Percentiles rank a stretch among this genome's conserved stretches.
phyloP scores from a whole-genome alignment of 2,797 vertebrate genomes.

The Cygnus olor region DNA sequence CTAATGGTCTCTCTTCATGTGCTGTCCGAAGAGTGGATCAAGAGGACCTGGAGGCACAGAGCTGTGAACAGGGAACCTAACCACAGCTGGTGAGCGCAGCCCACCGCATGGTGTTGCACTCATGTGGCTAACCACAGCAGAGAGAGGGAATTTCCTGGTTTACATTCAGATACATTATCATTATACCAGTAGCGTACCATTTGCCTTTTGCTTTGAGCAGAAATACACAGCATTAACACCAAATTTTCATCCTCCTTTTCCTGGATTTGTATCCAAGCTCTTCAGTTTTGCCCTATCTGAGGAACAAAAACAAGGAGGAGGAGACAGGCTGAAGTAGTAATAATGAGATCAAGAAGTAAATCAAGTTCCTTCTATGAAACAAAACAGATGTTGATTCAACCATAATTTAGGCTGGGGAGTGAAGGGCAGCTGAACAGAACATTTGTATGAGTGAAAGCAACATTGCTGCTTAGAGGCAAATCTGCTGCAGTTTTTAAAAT shows the following conservation, averaged over 20 bases:
- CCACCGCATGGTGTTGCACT: neutral
- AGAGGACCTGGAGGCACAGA: neutral
- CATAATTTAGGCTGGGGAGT: neutral
- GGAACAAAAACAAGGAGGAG: neutral
- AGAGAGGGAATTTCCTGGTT: neutral
- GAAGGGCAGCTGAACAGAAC: neutral
- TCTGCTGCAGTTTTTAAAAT: conserved; percentile 8
- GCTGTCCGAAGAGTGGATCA: neutral
- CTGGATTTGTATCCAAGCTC: neutral
- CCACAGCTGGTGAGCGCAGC: neutral
- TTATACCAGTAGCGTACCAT: neutral
- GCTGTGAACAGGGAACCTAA: neutral
- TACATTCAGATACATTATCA: neutral
- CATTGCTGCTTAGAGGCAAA: conserved; percentile 1
- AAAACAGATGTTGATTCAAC: conserved; percentile 6
- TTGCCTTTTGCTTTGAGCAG: neutral
- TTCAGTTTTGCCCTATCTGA: neutral
- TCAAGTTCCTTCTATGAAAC: neutral
- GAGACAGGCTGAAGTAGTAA: neutral
- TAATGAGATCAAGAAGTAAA: neutral
- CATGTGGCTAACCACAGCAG: neutral
- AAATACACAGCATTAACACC: neutral
- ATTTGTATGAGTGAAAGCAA: neutral
- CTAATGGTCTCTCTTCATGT: neutral
- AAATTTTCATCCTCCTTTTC: neutral